Evolutionary conservation across 2,797 vertebrate species (phyloP), one percentile per base, ranked within the genome.

Genomic region (Bucorvus abyssinicus): DNA sequence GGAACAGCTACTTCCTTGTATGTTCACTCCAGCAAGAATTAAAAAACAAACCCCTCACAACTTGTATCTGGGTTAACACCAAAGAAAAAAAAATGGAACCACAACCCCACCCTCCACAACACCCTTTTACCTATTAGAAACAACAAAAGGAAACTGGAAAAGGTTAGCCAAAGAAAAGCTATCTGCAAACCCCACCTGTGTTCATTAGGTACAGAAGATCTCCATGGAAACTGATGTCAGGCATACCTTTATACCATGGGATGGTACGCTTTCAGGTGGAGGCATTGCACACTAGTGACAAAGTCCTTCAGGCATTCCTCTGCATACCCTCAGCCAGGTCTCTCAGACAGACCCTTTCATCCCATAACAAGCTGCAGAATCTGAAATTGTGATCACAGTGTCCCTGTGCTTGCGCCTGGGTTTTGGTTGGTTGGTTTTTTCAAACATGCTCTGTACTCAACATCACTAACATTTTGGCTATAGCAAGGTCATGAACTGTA

Each of bases 161-260:
- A 89, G 74, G 64, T 85, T 70, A 93, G 36, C 55, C 47, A 74
- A 55, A 64, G 38, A 61, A 83, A 92, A 88, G 27, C 56, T 77
- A 40, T 32, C 36, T 30, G 32, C 12, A 73, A 76, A 80, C 76
- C 63, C 74, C 40, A 23, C 63, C 91, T 69, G 14, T 27, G 13
- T 75, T 96, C 90, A 96, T 70, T 84, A 94, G 87, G 64, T 26
- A 3, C 63, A 63, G 90, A 84, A 91, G 85, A 81, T 97, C 96
- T 95, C 96, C 96, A 97, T 97, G 97, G 97, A 96, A 97, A 97
- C 97, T 67, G 22, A 73, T 45, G 55, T 34, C 81, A 92, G 94
- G 89, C 49, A 69, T 71, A 49, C 70, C 84, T 69, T 56, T 49
- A 77, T 74, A 59, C 77, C 55, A 27, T 3, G 57, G 85, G 42